Base-by-base conservation (phyloP, 2,888 invertebrate genomes). In the Syrista parreyssii region DNA sequence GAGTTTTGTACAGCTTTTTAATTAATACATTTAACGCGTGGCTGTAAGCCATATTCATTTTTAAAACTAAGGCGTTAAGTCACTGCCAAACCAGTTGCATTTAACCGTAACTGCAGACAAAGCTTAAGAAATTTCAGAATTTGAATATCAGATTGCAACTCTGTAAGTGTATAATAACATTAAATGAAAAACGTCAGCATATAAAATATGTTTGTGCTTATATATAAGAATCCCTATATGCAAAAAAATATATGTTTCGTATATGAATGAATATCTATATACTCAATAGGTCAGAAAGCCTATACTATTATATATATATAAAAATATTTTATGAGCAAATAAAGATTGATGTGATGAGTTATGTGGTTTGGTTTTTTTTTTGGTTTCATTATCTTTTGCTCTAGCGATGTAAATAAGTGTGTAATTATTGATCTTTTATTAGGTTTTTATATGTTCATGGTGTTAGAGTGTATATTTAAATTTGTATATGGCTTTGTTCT, bases 1-100 rank as follows among this genome's bases (percentile, higher is more conserved):
- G 82, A 82, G 79, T 85, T 87, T 87, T 90, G 90, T 90, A 90
- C 89, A 90, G 90, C 89, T 90, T 90, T 82, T 88, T 87, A 86
- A 89, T 87, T 86, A 86, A 86, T 87, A 86, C 83, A 84, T 77
- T 82, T 88, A 88, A 86, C 84, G 86, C 88, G 85, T 88, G 82
- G 83, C 80, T 81, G 73, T 85, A 88, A 87, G 85, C 86, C 85
- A 87, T 85, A 68, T 68, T 36, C 75, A 77, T 72, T 34, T 68
- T 77, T 75, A 32, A 81, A 83, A 82, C 76, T 79, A 82, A 84
- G 81, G 84, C 82, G 81, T 84, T 76, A 80, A 84, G 79, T 86
- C 88, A 89, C 88, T 90, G 89, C 88, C 89, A 88, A 85, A 85
- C 79, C 81, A 85, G 82, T 83, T 82, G 85, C 87, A 86, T 85